Evolutionary conservation across 1,140 invertebrate genomes (phyloP).

Genomic region (Nomia melanderi): DNA sequence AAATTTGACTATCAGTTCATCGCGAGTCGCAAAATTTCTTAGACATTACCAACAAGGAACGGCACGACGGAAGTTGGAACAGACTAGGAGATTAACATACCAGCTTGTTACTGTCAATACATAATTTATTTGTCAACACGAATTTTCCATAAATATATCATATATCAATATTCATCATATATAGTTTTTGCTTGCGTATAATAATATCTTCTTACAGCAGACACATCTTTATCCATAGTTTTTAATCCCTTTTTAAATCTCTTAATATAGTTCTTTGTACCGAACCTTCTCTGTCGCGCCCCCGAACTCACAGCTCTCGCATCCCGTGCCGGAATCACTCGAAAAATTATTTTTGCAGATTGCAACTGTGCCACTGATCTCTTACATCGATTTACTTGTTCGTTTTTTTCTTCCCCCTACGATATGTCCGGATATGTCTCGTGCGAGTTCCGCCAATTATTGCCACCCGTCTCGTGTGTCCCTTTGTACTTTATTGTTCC

Average conservation of each 20-base stretch:
- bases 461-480: neutral
- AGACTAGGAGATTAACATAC: no score
- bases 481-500: slow-evolving; percentile 31
- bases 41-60: no score
- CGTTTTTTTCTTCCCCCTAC: neutral
- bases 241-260: slow-evolving; percentile 14
- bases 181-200: slow-evolving; percentile 62
- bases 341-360: slow-evolving; percentile 66
- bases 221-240: slow-evolving; percentile 36
- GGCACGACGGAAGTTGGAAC: no score
- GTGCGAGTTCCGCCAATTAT: slow-evolving; percentile 25
- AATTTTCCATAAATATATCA: slow-evolving; percentile 77
- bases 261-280: slow-evolving; percentile 66
- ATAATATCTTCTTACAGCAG: slow-evolving; percentile 58
- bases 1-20: no score
- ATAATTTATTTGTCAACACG: slow-evolving; percentile 76
- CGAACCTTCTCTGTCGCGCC: slow-evolving; percentile 50
- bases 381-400: neutral
- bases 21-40: no score
- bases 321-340: slow-evolving; percentile 21
- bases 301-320: slow-evolving; percentile 49
- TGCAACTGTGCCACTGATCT: slow-evolving; percentile 14
- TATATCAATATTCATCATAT: slow-evolving; percentile 73
- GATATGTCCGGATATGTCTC: slow-evolving; percentile 66
- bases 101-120: slow-evolving; percentile 67